Evolutionary conservation across 2,113 vertebrate genomes (phyloP), one percentile per base, ranked within the genome.

Genomic region (Montifringilla adamsi): DNA sequence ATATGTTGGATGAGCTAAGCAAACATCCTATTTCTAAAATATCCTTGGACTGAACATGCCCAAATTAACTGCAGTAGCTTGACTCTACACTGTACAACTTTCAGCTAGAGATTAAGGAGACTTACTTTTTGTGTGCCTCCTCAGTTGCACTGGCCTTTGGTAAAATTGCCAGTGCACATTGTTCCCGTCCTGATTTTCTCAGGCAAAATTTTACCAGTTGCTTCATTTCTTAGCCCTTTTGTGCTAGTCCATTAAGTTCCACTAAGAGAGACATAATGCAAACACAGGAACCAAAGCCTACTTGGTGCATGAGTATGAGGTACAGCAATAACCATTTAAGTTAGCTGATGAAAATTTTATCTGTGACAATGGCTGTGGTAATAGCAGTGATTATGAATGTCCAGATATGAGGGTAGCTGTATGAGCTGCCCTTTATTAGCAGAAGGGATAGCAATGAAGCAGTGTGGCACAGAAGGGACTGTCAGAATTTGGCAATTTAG

Each of bases 91-190:
- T 37, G 41, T 46, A 22, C 19, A 47, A 13, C 33, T 62, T 91
- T 46, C 41, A 73, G 8, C 11, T 31, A n/a, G 27, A 62, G 19
- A 53, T 27, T 67, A 43, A 47, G 26, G 21, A 66, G 21, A 27
- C 0, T 44, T 37, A 55, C 30, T 69, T 21, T 86, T 28, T 0
- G 0, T 10, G 7, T 4, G 1, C 19, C 14, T 56, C 11, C n/a
- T 55, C 39, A 21, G 5, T 27, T 74, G 28, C 30, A 13, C 3
- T 33, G 39, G 33, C 7, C 22, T 81, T 91, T 78, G 43, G 14
- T 63, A 84, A 88, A 55, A 41, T 23, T 69, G 3, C 12, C 26
- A 26, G 11, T 10, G 10, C 5, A 4, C 0, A 1, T 10, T 56
- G 11, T 20, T 63, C 24, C 39, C 33, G 49, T 64, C 35, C 50